Evolutionary conservation across 2,888 invertebrate genomes (phyloP).

Genomic region (Leptarthrus brevirostris): DNA sequence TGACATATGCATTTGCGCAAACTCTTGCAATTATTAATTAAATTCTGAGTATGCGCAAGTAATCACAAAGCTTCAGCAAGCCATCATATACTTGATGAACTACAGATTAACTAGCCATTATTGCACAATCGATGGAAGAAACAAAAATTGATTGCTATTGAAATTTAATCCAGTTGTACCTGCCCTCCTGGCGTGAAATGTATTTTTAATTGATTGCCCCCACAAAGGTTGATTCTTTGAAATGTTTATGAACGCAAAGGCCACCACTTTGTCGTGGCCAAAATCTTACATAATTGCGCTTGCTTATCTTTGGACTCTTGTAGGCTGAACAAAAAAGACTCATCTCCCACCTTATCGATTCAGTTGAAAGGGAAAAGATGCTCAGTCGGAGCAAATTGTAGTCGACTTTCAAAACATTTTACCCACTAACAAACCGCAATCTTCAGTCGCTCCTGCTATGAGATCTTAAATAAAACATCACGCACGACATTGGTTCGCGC

Average conservation of each 20-base stretch:
- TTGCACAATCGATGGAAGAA: not conserved
- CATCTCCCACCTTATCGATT: constrained; percentile 14
- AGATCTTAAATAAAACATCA: not conserved
- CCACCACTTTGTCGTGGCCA: not conserved
- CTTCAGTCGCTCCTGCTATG: not conserved
- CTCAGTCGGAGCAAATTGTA: not conserved
- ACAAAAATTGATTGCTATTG: not conserved
- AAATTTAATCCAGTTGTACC: not conserved
- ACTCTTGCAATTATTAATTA: not conserved
- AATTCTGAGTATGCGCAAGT: not conserved
- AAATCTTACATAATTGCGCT: not conserved
- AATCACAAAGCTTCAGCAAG: not conserved
- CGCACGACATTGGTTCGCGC: not conserved
- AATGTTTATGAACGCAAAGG: not conserved
- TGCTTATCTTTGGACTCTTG: not conserved
- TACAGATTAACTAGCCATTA: not conserved
- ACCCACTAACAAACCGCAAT: not conserved
- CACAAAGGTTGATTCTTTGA: not conserved
- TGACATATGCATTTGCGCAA: not conserved
- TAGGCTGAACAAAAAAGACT: not conserved
- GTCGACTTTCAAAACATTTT: constrained; percentile 29
- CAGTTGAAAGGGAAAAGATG: constrained; percentile 28
- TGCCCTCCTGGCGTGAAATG: not conserved
- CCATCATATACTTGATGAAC: not conserved
- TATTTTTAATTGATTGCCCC: not conserved